Evolutionary conservation across 1,140 invertebrate genomes (phyloP), one percentile per base, ranked within the genome.

Genomic region (Scylla paramamosain): DNA sequence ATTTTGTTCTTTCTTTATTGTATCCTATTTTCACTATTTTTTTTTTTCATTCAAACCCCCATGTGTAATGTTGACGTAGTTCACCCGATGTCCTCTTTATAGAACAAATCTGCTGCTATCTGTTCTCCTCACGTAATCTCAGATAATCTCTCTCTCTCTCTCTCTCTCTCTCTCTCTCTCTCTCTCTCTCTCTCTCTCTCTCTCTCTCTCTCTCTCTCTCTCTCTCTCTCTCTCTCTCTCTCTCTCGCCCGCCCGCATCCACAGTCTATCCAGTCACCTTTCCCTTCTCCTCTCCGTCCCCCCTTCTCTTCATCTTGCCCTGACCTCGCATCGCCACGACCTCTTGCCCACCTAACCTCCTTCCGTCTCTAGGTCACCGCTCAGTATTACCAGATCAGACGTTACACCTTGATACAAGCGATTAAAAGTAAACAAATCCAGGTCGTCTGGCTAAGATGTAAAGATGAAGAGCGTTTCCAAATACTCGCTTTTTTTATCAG

Each of bases 121-220:
- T 39, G 39, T 39, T 39, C 39, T 2, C 39, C 39, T 39, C 39
- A 39, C 39, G 39, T 39, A 39, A 39, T 25, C 77, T 82, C 20
- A 0, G 77, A 28, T 28, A 82, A 28, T 84, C 82, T 84, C 83
- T 84, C 83, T 84, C 83, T 84, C 83, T 84, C 83, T 84, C 83
- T 84, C 83, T 84, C 83, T 84, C 83, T 84, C 83, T 84, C 83
- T 84, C 83, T 84, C 83, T 84, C 83, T 84, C 83, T 84, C 83
- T 84, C 83, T 84, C 83, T 84, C 83, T 84, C 83, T 84, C 83
- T 84, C 83, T 84, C 83, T 84, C 83, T 84, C 83, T 84, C 83
- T 84, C 83, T 84, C 83, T 84, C 83, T 84, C 83, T 84, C 83
- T 84, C 83, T 84, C 83, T 84, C 83, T 84, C 82, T 84, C 82